Evolutionary conservation across 2,113 vertebrate genomes (phyloP).

Genomic region (Zosterops borbonicus): DNA sequence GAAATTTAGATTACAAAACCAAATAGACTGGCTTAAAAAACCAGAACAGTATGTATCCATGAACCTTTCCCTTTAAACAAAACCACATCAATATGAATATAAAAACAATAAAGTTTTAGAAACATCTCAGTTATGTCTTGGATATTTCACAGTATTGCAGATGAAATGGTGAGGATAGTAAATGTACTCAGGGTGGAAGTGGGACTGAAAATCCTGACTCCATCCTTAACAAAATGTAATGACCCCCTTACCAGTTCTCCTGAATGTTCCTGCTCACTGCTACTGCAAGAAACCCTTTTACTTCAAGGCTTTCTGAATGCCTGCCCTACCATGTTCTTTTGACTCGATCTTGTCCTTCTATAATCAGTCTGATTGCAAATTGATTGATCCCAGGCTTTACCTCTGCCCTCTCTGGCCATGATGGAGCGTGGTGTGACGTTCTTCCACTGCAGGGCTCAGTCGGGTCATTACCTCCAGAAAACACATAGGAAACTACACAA

Average conservation of each 20-base stretch:
- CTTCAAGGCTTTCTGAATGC: background rate
- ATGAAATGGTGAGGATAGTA: background rate
- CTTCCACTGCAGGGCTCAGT: conserved; percentile 26
- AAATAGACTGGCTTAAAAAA: background rate
- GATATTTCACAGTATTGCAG: background rate
- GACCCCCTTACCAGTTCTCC: background rate
- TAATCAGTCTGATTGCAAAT: conserved; percentile 58
- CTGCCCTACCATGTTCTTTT: background rate
- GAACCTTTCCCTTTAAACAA: background rate
- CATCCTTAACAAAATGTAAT: background rate
- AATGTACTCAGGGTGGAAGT: background rate
- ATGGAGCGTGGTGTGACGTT: background rate
- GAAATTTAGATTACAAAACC: background rate
- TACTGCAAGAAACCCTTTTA: background rate
- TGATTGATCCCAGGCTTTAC: conserved; percentile 59
- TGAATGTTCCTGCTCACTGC: background rate
- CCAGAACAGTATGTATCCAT: background rate
- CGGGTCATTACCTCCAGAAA: background rate
- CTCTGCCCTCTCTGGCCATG: conserved; percentile 20
- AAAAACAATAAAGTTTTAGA: background rate
- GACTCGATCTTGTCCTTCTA: conserved; percentile 37
- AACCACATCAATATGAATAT: background rate
- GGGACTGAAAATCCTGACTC: background rate
- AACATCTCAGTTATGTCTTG: background rate
- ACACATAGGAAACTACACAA: background rate